Percentiles rank a stretch among this genome's conserved stretches.
phyloP scores from a whole-genome alignment of 2,888 invertebrate genomes.

The Tipula helvola region DNA sequence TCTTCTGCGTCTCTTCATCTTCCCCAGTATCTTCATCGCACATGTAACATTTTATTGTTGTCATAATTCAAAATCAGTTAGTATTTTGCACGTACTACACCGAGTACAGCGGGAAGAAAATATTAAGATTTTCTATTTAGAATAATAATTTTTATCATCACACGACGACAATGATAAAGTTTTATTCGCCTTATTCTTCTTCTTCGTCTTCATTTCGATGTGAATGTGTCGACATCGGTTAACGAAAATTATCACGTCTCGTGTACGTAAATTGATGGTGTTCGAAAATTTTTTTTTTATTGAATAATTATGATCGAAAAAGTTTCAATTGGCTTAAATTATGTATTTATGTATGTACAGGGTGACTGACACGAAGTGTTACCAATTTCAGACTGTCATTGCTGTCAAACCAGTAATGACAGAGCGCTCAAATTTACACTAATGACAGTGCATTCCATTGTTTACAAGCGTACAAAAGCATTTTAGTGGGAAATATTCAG shows the following conservation, averaged over 20 bases:
- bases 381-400: too few species aligned
- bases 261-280: background rate
- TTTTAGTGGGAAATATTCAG: too few species aligned
- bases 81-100: background rate
- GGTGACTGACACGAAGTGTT: too few species aligned
- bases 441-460: too few species aligned
- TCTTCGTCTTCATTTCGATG: background rate
- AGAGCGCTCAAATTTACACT: too few species aligned
- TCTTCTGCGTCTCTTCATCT: background rate
- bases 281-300: background rate
- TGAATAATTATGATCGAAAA: background rate
- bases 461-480: too few species aligned
- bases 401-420: too few species aligned
- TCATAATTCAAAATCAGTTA: background rate
- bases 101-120: background rate
- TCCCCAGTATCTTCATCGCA: background rate
- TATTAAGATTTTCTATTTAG: slow-evolving; percentile 4
- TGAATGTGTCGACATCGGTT: background rate
- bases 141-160: background rate
- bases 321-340: background rate
- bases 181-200: background rate
- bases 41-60: background rate
- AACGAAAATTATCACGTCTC: background rate
- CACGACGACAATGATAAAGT: background rate
- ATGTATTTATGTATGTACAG: background rate